Conservation (phyloP, 2,888 invertebrate genomes). For the Heliothis peltigera region DNA sequence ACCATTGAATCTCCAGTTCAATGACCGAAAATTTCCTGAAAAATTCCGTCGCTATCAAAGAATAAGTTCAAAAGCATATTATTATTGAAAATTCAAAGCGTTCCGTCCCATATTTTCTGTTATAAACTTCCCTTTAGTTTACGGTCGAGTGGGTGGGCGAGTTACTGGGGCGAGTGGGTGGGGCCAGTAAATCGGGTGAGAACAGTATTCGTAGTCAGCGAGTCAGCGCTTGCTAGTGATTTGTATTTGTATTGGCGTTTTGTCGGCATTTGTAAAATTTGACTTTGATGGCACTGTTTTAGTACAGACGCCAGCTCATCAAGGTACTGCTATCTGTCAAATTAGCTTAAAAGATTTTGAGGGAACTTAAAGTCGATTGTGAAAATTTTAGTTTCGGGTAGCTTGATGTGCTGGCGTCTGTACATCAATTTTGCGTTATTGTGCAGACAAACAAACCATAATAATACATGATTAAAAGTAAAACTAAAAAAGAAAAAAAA, state of each 20-base stretch:
- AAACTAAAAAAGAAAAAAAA: too few species aligned
- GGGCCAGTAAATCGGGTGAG: constrained; percentile 46
- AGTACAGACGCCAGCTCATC: too few species aligned
- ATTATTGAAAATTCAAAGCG: constrained; percentile 4
- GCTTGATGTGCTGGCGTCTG: too few species aligned
- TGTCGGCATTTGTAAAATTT: not conserved
- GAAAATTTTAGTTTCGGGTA: too few species aligned
- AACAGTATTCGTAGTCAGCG: constrained; percentile 39
- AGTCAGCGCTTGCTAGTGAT: constrained; percentile 37
- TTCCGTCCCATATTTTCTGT: constrained; percentile 31
- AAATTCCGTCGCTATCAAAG: constrained; percentile 3
- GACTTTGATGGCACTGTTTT: not conserved
- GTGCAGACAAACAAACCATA: too few species aligned
- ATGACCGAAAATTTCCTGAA: too few species aligned
- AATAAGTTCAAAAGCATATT: constrained; percentile 19
- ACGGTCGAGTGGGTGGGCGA: constrained; percentile 31
- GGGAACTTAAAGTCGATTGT: too few species aligned
- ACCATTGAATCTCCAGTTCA: not conserved
- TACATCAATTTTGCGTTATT: too few species aligned
- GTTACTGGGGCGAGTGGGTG: constrained; percentile 41
- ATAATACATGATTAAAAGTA: too few species aligned
- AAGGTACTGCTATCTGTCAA: too few species aligned
- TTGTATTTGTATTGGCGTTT: constrained; percentile 19
- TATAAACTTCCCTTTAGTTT: constrained; percentile 31
- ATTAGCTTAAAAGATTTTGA: too few species aligned